phyloP scores from a whole-genome alignment of 1,140 invertebrate genomes.

The Ctenoplectra terminalis region DNA sequence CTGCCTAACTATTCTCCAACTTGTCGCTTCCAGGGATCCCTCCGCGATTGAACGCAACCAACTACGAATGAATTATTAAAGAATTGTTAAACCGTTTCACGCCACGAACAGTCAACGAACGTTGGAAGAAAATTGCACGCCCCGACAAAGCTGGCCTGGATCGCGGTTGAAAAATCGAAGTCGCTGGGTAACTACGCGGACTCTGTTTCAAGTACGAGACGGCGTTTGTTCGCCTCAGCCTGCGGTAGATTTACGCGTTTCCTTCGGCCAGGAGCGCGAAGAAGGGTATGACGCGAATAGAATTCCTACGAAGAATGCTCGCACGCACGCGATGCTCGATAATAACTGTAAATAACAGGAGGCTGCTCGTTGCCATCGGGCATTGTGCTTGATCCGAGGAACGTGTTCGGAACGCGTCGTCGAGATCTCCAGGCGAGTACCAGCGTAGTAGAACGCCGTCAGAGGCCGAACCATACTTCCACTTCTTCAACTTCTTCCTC shows the following conservation, averaged over 20 bases:
- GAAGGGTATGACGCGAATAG: neutral
- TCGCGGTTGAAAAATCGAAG: neutral
- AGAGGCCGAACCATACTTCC: constrained; percentile 31
- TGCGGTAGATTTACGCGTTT: neutral
- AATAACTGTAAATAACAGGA: constrained; percentile 71
- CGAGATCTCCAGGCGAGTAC: constrained; percentile 33
- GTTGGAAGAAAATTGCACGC: neutral
- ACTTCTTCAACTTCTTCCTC: constrained; percentile 53
- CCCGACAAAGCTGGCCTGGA: neutral
- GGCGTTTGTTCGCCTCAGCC: neutral
- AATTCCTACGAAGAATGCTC: constrained; percentile 19
- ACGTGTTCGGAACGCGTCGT: constrained; percentile 64
- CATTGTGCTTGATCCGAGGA: constrained; percentile 70
- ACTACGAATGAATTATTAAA: neutral
- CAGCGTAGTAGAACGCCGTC: neutral
- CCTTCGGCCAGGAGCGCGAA: too few species aligned
- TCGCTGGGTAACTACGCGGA: neutral
- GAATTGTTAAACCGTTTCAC: constrained; percentile 5
- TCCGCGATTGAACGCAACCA: neutral
- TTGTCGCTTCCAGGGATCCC: neutral
- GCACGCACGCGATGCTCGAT: constrained; percentile 56
- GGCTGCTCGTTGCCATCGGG: constrained; percentile 42
- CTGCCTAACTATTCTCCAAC: constrained; percentile 9
- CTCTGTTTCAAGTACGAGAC: neutral
- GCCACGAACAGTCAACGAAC: neutral